phyloP scores from a whole-genome alignment of 2,113 vertebrate species.

The Coracopsis vasa region DNA sequence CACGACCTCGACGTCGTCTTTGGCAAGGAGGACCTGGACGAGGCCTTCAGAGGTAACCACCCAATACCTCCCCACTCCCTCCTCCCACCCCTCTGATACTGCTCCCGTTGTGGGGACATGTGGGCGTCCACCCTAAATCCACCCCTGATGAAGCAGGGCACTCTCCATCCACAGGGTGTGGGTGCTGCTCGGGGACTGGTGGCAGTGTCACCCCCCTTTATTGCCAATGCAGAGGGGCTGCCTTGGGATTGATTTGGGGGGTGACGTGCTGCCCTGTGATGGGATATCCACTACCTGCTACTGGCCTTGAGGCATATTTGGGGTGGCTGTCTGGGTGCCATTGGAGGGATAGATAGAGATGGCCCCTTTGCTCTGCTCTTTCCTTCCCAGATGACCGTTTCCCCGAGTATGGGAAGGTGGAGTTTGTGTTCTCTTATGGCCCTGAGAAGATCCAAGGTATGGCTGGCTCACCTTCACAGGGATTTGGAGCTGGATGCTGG shows the following conservation, averaged over 20 bases:
- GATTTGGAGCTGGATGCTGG: background rate
- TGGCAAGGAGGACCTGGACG: slow-evolving; percentile 94
- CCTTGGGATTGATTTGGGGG: background rate
- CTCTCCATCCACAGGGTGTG: background rate
- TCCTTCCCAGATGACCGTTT: slow-evolving; percentile 89
- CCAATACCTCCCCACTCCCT: background rate
- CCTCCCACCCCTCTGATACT: background rate
- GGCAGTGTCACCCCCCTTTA: background rate
- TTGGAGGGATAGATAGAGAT: background rate
- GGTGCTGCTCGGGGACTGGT: background rate
- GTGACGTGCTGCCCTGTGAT: background rate
- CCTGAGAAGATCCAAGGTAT: slow-evolving; percentile 98
- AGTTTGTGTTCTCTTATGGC: slow-evolving; percentile 96
- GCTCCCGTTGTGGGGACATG: background rate
- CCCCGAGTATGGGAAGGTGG: slow-evolving; percentile 96
- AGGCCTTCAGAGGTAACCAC: slow-evolving; percentile 89
- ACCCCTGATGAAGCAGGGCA: rapidly evolving
- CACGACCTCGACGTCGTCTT: slow-evolving; percentile 92
- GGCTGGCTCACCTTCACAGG: background rate
- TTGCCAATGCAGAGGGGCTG: background rate
- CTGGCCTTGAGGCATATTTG: background rate
- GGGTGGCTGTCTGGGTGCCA: background rate
- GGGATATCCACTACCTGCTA: background rate
- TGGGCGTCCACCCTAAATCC: background rate
- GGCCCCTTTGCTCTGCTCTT: slow-evolving; percentile 1